Conservation (phyloP, 2,797 vertebrate genomes). For the Ctenochaetus hawaiiensis region DNA sequence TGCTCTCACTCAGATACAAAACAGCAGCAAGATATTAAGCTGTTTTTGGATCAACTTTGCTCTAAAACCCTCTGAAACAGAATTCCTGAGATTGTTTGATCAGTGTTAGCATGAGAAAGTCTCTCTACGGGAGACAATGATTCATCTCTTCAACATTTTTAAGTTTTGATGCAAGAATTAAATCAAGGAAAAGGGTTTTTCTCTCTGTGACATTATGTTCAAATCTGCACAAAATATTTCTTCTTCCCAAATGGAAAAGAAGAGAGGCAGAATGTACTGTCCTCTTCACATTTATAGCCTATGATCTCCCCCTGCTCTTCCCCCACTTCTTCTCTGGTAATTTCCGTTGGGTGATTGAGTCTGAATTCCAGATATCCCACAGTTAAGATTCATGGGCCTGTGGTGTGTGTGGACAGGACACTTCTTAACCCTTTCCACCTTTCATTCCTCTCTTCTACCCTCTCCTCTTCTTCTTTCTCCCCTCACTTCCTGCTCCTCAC, state of each 20-base stretch:
- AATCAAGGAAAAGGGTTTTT: neutral
- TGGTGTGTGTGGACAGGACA: conserved; percentile 32
- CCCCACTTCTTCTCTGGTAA: conserved; percentile 46
- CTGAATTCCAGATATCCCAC: conserved; percentile 75
- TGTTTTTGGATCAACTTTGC: neutral
- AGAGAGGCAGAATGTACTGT: conserved; percentile 48
- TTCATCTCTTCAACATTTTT: neutral
- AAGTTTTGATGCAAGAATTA: neutral
- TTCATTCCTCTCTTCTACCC: conserved; percentile 14
- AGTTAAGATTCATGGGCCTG: conserved; percentile 64
- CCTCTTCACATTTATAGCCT: conserved; percentile 47
- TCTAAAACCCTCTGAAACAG: neutral
- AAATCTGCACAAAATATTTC: conserved; percentile 2
- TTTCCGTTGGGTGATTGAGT: conserved; percentile 69
- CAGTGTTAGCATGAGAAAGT: neutral
- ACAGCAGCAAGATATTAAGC: neutral
- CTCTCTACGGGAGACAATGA: neutral
- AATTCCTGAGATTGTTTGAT: neutral
- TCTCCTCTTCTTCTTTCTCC: conserved; percentile 12
- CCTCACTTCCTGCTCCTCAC: conserved; percentile 36
- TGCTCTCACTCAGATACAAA: conserved; percentile 10
- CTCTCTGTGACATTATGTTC: neutral
- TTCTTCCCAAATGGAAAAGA: conserved; percentile 27
- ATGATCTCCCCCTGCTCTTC: neutral
- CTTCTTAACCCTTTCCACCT: conserved; percentile 23